Percentiles rank a stretch among this genome's conserved stretches.
phyloP scores from a whole-genome alignment of 1,140 invertebrate species.

The Pectinophora gossypiella region DNA sequence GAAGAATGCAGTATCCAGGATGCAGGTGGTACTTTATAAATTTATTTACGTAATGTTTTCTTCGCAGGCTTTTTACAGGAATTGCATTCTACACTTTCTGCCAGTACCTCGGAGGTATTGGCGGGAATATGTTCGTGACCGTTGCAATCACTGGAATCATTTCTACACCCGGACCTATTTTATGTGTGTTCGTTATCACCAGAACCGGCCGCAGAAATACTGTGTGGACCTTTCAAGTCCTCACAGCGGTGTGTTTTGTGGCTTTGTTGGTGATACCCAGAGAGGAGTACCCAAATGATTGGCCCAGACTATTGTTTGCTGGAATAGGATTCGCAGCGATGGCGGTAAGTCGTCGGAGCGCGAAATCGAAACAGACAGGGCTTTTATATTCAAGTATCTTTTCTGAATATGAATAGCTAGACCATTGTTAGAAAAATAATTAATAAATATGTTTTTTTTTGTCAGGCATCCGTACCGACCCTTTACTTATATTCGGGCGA shows the following conservation, averaged over 20 bases:
- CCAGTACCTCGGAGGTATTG: constrained; percentile 82
- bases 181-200: constrained; percentile 79
- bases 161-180: constrained; percentile 80
- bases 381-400: too few relatives aligned
- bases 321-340: constrained; percentile 63
- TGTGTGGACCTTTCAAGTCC: constrained; percentile 76
- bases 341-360: constrained; percentile 45
- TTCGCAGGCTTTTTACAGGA: constrained; percentile 80
- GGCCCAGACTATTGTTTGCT: constrained; percentile 54
- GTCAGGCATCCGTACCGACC: constrained; percentile 75
- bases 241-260: constrained; percentile 78
- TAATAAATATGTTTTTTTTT: background rate
- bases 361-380: too few relatives aligned
- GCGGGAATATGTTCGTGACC: constrained; percentile 82
- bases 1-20: too few relatives aligned
- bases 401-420: background rate
- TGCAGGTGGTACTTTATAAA: too few relatives aligned
- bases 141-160: constrained; percentile 79
- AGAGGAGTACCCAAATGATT: constrained; percentile 46
- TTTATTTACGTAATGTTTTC: constrained; percentile 3
- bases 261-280: constrained; percentile 75
- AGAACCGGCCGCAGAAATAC: constrained; percentile 78
- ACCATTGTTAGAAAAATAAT: background rate
- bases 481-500: constrained; percentile 82
- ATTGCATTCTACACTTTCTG: constrained; percentile 84